Base-by-base conservation (phyloP, 1,140 invertebrate genomes). In the Ips nitidus region DNA sequence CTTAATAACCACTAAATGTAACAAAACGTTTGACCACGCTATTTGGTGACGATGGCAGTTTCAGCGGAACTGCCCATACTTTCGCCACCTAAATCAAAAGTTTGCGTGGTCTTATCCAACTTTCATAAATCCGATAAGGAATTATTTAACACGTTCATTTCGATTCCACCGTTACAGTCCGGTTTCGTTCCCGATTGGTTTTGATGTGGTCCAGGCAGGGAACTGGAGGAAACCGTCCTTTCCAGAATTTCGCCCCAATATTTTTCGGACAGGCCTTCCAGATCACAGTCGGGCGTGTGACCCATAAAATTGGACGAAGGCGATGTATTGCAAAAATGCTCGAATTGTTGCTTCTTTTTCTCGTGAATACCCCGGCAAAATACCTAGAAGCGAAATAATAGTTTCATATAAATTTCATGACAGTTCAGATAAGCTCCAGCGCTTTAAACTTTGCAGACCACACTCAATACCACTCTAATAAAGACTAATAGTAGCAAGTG, bases 171-270 rank as follows among this genome's bases (percentile, higher is more conserved):
- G 58, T 77, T 79, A 58, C 76, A 78, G n/a, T 78, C 74, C 71
- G 77, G 73, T 41, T 67, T 63, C 2, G 72, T 69, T 38, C 75
- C 50, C 50, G 7, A 73, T 2, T 71, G 62, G 66, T 78, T 80
- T 5, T 75, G 65, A 63, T 88, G 87, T 64, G 89, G 83, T 40
- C 85, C 86, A 75, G 89, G 88, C 7, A 90, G 80, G 52, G 88
- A 90, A 65, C 83, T 87, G 1, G 87, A 88, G 41, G 88, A 89
- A 5, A 90, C 85, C 1, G 89, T 90, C 7, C 89, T 81, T 77
- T 90, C 89, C 41, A 90, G 80, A 71, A 90, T 90, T 82, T 90
- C 88, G 40, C 89, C 89, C 89, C 89, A 90, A 76, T 90, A 89
- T 79, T 90, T 90, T 77, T 90, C 89, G n/a, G 88, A 88, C 1